Evolutionary conservation across 92 coral and sea anemone genomes (phyloP).

Genomic region (Umimayanthus chanpuru): DNA sequence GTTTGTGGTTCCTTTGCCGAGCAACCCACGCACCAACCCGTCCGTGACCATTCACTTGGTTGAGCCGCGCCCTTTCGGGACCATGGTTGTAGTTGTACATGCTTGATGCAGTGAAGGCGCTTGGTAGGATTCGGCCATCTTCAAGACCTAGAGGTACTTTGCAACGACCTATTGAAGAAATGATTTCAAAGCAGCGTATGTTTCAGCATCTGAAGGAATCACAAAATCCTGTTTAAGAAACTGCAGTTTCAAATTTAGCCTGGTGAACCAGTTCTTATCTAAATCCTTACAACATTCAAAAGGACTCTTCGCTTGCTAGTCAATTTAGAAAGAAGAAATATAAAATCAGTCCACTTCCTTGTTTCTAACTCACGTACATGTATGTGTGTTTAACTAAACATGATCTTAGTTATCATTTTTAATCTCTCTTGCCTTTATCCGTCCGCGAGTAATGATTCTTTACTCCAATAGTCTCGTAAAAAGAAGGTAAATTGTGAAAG

Average conservation of each 20-base stretch:
- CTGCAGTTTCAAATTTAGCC: neutral
- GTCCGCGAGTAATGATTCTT: neutral
- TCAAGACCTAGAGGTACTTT: constrained; percentile 39
- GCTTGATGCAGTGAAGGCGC: constrained; percentile 43
- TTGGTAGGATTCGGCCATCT: constrained; percentile 40
- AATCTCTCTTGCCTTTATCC: too few species aligned
- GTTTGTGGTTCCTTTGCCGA: constrained; percentile 16
- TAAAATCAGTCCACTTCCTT: too few species aligned
- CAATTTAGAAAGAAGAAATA: too few species aligned
- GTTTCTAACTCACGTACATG: too few species aligned
- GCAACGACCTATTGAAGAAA: constrained; percentile 1
- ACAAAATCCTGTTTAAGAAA: neutral
- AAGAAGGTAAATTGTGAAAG: too few species aligned
- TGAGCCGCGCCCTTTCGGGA: constrained; percentile 27
- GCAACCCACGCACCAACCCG: constrained; percentile 62
- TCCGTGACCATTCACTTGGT: neutral
- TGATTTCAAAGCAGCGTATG: neutral
- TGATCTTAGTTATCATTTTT: too few species aligned
- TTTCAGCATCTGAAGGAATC: neutral
- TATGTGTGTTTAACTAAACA: too few species aligned
- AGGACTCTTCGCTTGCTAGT: too few species aligned
- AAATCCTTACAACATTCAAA: neutral
- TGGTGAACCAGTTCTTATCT: neutral
- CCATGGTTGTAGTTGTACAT: constrained; percentile 4
- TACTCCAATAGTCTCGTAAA: neutral